phyloP scores from a whole-genome alignment of 2,888 invertebrate species.

The Rhagophthalmus giganteus region DNA sequence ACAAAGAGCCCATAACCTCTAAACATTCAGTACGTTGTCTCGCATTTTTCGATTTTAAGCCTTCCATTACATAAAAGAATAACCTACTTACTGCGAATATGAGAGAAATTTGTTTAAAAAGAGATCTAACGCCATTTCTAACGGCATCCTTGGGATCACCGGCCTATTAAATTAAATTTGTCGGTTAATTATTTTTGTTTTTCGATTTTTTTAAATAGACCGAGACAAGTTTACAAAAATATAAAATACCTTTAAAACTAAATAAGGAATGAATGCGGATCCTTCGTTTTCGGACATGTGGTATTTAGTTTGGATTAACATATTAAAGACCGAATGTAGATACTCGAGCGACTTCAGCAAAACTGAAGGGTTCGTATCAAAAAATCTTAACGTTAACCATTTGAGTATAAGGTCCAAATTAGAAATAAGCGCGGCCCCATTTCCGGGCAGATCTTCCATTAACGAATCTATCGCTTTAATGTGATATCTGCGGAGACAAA shows the following conservation, averaged over 20 bases:
- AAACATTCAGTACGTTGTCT: conserved; percentile 95
- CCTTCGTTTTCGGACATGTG: conserved; percentile 90
- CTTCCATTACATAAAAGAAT: conserved; percentile 90
- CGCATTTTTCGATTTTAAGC: conserved; percentile 94
- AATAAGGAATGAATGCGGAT: conserved; percentile 90
- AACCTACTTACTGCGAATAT: conserved; percentile 89
- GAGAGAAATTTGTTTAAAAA: conserved; percentile 82
- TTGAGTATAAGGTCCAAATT: conserved; percentile 95
- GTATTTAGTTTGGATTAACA: conserved; percentile 79
- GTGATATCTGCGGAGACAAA: conserved; percentile 77
- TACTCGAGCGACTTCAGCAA: conserved; percentile 94
- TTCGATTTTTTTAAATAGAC: not conserved
- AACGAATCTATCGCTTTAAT: conserved; percentile 92
- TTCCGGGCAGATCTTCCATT: conserved; percentile 79
- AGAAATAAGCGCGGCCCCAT: conserved; percentile 77
- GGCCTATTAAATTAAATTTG: conserved; percentile 59
- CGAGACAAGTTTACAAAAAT: not conserved
- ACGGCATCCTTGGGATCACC: conserved; percentile 97
- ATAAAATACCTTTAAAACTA: conserved; percentile 78
- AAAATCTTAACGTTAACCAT: conserved; percentile 95
- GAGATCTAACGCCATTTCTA: conserved; percentile 81
- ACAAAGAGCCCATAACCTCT: conserved; percentile 84
- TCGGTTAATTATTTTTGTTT: not conserved
- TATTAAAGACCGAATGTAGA: conserved; percentile 78
- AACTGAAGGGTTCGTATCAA: conserved; percentile 98